These are phyloP conservation scores for Archips xylosteana DNA, from an alignment of 2,888 invertebrate genomes.

Conservation along the genomic window DNA sequence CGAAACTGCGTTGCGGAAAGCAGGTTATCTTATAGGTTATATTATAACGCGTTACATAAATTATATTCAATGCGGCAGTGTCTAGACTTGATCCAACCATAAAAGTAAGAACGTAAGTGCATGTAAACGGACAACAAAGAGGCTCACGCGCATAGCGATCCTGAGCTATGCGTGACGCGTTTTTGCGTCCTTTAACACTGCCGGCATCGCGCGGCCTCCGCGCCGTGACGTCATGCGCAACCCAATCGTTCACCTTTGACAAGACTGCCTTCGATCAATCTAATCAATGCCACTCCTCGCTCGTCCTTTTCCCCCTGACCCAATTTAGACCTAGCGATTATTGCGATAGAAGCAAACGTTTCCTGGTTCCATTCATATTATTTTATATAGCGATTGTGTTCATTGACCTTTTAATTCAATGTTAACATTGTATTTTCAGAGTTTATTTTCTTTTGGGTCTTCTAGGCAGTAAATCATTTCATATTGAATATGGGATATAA, in stretches of 20 bases:
- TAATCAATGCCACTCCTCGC: constrained; percentile 35
- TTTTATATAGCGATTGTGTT: background rate
- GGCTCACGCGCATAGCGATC: constrained; percentile 28
- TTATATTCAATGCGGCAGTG: constrained; percentile 13
- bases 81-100: constrained; percentile 27
- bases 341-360: constrained; percentile 5
- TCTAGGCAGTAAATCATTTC: background rate
- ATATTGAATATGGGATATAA: background rate
- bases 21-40: no score
- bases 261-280: constrained; percentile 42
- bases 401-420: constrained; percentile 3
- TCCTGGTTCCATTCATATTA: background rate
- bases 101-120: constrained; percentile 19
- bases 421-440: background rate
- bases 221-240: constrained; percentile 35
- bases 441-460: background rate
- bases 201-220: constrained; percentile 29
- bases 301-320: constrained; percentile 39
- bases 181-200: constrained; percentile 33
- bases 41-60: background rate
- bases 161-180: constrained; percentile 35
- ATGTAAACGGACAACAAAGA: constrained; percentile 36
- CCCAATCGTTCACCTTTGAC: constrained; percentile 45
- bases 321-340: constrained; percentile 19
- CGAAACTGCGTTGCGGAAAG: background rate